Base-by-base conservation (phyloP, 2,888 invertebrate genomes). In the Allophyes oxyacanthae region DNA sequence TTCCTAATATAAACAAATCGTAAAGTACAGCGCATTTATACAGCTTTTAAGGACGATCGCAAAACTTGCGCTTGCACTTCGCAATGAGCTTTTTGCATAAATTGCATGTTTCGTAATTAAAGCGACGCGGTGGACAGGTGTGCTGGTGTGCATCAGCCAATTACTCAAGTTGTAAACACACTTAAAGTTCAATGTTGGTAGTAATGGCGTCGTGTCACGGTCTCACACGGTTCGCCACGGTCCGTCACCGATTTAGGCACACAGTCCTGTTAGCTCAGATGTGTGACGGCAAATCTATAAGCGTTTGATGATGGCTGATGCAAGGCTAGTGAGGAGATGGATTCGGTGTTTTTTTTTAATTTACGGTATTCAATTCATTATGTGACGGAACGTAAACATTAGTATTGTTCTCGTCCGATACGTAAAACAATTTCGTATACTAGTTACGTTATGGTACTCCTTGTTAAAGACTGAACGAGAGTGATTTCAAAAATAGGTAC, bases 181-280 rank as follows among this genome's bases (percentile, higher is more conserved):
- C 20, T 20, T 67, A 63, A 74, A 74, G 73, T 74, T 74, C 73
- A 74, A 74, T 74, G 74, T 58, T 68, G 65, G 32, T 44, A 44
- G 67, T 59, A 51, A 52, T 30, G 28, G 37, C 36, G 50, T 14
- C 43, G 65, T 69, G 72, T 69, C 72, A 72, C 48, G 72, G 72
- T 49, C 65, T 54, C 43, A 4, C 20, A 20, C 20, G 40, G 33
- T n/a, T 30, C 64, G 64, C 50, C 46, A 48, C 34, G 33, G 43
- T 6, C 6, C 36, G 44, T 56, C 48, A 56, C 46, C 34, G 46
- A 44, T 49, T 30, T 33, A 34, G 44, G 41, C 38, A 59, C 65
- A 40, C 48, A 30, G n/a, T 15, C 15, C 15, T 25, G 3, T 7
- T 11, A 42, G 20, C 6, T 33, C 37, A 43, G 40, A 28, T 33